phyloP scores from a whole-genome alignment of 2,888 invertebrate species.

The Catocala nupta region DNA sequence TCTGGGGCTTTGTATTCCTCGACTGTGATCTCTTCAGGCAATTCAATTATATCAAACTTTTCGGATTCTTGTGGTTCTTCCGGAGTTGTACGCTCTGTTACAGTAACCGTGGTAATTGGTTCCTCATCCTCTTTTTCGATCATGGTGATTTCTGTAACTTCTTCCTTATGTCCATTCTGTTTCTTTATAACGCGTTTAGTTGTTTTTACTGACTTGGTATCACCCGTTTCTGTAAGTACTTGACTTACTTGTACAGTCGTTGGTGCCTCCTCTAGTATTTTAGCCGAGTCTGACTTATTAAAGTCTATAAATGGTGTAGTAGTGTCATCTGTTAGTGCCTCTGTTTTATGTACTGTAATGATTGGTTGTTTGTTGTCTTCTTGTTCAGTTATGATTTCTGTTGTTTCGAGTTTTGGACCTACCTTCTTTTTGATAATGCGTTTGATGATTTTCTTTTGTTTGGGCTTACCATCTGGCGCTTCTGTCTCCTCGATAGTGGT shows the following conservation, averaged over 20 bases:
- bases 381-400: conserved; percentile 33
- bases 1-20: conserved; percentile 30
- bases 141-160: conserved; percentile 44
- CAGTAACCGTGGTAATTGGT: conserved; percentile 36
- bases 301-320: conserved; percentile 16
- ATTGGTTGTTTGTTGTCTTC: conserved; percentile 21
- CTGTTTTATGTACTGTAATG: conserved; percentile 24
- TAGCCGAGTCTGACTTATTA: conserved; percentile 11
- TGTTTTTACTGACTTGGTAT: conserved; percentile 15
- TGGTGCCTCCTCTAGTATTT: conserved; percentile 21
- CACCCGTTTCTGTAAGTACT: conserved; percentile 22
- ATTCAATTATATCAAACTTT: conserved; percentile 31
- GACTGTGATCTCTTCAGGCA: conserved; percentile 66
- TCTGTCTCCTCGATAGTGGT: conserved; percentile 10
- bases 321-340: conserved; percentile 22
- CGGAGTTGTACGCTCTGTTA: conserved; percentile 16
- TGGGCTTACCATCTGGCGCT: conserved; percentile 24
- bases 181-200: conserved; percentile 44
- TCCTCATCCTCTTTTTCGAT: conserved; percentile 47
- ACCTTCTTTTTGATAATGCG: conserved; percentile 45
- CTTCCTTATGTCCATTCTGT: conserved; percentile 48
- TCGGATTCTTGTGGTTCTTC: conserved; percentile 21
- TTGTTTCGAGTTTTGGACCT: conserved; percentile 43
- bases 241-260: conserved; percentile 24
- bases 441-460: conserved; percentile 36